These are phyloP conservation scores for Xiphophorus hellerii DNA, from an alignment of 2,113 vertebrate species.

Conservation along the genomic window DNA sequence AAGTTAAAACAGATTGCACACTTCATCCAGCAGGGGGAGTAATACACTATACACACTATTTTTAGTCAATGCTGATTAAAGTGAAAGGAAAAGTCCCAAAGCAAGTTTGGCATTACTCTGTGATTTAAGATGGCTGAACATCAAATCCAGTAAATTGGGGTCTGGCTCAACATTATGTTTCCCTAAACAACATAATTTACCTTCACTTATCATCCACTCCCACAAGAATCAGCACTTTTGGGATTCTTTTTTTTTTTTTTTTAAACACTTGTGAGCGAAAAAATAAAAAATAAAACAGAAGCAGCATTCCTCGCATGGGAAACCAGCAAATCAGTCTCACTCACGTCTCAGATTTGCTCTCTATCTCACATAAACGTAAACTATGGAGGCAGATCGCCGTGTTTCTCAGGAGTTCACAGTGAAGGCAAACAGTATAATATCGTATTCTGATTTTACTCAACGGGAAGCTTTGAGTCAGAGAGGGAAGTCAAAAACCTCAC, in stretches of 20 bases:
- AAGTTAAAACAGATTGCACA: not conserved
- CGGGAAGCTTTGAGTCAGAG: slow-evolving; percentile 8
- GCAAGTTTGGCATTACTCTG: not conserved
- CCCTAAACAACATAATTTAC: not conserved
- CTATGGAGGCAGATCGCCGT: not conserved
- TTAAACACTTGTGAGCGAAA: slow-evolving; percentile 7
- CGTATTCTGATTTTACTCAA: not conserved
- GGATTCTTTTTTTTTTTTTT: not conserved
- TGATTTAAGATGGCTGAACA: not conserved
- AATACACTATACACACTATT: not conserved
- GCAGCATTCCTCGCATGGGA: slow-evolving; percentile 52
- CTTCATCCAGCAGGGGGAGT: slow-evolving; percentile 59
- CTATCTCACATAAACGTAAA: slow-evolving; percentile 62
- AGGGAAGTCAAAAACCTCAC: slow-evolving; percentile 15
- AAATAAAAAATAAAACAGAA: slow-evolving; percentile 4
- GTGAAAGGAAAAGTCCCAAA: not conserved
- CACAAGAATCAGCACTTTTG: slow-evolving; percentile 29
- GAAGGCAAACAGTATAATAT: not conserved
- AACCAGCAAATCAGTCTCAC: slow-evolving; percentile 10
- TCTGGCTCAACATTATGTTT: too few relatives aligned
- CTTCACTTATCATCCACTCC: slow-evolving; percentile 19
- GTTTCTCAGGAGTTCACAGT: slow-evolving; percentile 41
- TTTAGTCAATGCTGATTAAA: not conserved
- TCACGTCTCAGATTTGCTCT: not conserved
- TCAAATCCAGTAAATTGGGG: not conserved